Base-by-base conservation (phyloP, 2,888 invertebrate species). In the Euplagia quadripunctaria region DNA sequence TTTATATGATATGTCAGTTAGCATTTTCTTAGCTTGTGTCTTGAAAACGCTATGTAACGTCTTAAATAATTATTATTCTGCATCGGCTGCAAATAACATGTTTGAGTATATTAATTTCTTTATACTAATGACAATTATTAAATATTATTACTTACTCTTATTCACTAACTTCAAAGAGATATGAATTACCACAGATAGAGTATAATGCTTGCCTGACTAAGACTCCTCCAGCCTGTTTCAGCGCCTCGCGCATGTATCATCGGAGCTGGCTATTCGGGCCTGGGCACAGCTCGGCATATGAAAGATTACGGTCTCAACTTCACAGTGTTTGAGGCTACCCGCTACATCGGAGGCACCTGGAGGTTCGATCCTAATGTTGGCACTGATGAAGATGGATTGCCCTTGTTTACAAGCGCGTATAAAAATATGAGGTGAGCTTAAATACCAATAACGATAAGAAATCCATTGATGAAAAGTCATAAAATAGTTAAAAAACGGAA, bases 401-500 rank as follows among this genome's bases (percentile, higher is more conserved):
- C 97, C 0, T 92, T 98, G 16, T 97, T 97, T 88, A 97, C 98
- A 9, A 97, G 98, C 92, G 98, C 98, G 97, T 98, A 98, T 88
- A 96, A 97, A 88, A 96, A 97, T 86, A 94, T 98, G 7, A 94
- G 94, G 95, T 94, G 82, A 79, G 81, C 2, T 55, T 68, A n/a
- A 66, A 49, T 11, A 31, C 8, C 11, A 51, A 41, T 31, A 49
- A 31, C 31, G 61, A 61, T 12, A 61, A 61, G 20, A n/a, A 61
- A 61, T 31, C 3, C 20, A 61, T 9, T 46, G 9, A 20, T 12
- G n/a, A 4, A 4, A 17, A 17, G 4, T n/a, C 17, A n/a, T n/a
- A 55, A n/a, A 8, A 1, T 8, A n/a, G n/a, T 55, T 55, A 55
- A 3, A 55, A 52, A 17, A 17, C 6, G 52, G 17, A 8, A 17